Percentiles rank a stretch among this genome's conserved stretches.
These are phyloP conservation scores for Nebria salina DNA, from an alignment of 2,888 invertebrate species.

Conservation along the genomic window DNA sequence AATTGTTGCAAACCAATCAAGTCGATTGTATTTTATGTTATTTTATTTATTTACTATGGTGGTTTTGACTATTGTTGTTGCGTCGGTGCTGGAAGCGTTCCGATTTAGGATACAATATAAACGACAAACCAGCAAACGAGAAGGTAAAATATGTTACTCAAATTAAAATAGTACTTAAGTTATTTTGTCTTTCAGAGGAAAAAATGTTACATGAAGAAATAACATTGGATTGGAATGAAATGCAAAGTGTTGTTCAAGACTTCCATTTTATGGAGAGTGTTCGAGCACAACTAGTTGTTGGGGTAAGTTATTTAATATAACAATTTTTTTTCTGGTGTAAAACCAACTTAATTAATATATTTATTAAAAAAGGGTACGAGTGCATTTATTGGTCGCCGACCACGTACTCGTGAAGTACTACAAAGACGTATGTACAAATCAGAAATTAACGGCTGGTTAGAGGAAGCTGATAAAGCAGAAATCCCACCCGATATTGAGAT, in stretches of 20 bases:
- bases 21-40: constrained; percentile 86
- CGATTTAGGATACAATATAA: constrained; percentile 89
- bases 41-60: constrained; percentile 92
- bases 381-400: constrained; percentile 78
- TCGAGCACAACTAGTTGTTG: constrained; percentile 64
- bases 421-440: constrained; percentile 80
- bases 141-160: constrained; percentile 65
- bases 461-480: constrained; percentile 72
- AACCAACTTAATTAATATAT: neutral
- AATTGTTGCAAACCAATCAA: constrained; percentile 74
- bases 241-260: constrained; percentile 68
- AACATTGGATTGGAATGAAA: constrained; percentile 75
- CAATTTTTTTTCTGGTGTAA: too few species aligned
- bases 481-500: constrained; percentile 26
- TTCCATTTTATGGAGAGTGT: constrained; percentile 64
- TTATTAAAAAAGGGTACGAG: constrained; percentile 64
- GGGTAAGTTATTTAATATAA: constrained; percentile 58
- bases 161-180: too few species aligned
- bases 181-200: constrained; percentile 66
- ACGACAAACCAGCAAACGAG: constrained; percentile 79
- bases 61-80: constrained; percentile 89
- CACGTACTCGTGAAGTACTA: constrained; percentile 78
- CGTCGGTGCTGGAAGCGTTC: constrained; percentile 88
- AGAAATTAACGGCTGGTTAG: constrained; percentile 79
- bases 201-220: constrained; percentile 80